Conservation (phyloP, 2,888 invertebrate genomes). For the Pegoplata infirma region DNA sequence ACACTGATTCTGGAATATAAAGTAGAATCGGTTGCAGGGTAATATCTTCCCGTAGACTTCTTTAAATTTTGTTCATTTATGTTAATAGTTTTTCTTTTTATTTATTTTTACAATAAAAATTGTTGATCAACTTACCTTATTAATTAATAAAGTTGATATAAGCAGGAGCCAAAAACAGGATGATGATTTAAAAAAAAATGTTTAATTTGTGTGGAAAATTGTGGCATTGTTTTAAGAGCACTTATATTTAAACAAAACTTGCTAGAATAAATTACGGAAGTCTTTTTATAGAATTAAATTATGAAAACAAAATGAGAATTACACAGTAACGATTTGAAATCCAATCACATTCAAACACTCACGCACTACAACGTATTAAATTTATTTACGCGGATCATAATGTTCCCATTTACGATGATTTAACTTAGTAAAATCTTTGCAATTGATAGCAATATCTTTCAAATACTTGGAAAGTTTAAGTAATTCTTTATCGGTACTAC, state of each 20-base stretch:
- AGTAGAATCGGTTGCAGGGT: too few species aligned
- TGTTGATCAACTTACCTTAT: not conserved
- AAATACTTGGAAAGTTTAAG: constrained; percentile 89
- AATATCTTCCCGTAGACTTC: too few species aligned
- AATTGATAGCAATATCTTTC: constrained; percentile 87
- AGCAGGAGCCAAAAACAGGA: too few species aligned
- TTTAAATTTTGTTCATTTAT: too few species aligned
- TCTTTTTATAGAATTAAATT: not conserved
- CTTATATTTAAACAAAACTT: constrained; percentile 37
- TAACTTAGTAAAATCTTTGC: constrained; percentile 89
- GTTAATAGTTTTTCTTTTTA: constrained; percentile 47
- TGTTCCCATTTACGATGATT: constrained; percentile 97
- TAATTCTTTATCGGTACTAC: constrained; percentile 90
- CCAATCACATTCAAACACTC: constrained; percentile 1
- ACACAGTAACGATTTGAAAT: not conserved
- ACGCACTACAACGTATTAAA: not conserved
- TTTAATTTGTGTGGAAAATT: constrained; percentile 8
- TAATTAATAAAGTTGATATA: too few species aligned
- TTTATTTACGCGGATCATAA: constrained; percentile 78
- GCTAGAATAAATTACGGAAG: constrained; percentile 17
- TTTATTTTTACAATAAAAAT: constrained; percentile 30
- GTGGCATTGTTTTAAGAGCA: constrained; percentile 47
- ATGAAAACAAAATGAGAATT: not conserved
- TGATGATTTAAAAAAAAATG: too few species aligned
- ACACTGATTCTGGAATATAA: too few species aligned